Evolutionary conservation across 2,888 invertebrate genomes (phyloP).

Genomic region (Acrobasis repandana): DNA sequence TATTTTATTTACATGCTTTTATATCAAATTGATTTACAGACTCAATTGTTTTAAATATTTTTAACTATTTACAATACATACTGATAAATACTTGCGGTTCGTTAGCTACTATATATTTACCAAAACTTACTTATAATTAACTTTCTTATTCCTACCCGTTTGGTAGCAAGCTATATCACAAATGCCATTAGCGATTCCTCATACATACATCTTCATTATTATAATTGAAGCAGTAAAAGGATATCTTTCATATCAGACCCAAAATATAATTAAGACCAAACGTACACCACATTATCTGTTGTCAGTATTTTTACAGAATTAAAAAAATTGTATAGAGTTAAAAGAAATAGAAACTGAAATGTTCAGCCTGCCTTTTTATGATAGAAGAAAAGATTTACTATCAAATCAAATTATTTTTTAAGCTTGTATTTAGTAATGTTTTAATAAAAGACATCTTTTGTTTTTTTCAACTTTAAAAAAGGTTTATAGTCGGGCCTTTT

Average conservation of each 20-base stretch:
- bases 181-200: slow-evolving; percentile 39
- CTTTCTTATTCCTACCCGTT: slow-evolving; percentile 22
- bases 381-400: too few relatives aligned
- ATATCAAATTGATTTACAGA: too few relatives aligned
- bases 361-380: too few relatives aligned
- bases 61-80: slow-evolving; percentile 8
- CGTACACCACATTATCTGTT: too few relatives aligned
- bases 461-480: background rate
- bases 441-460: background rate
- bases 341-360: too few relatives aligned
- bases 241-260: background rate
- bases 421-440: background rate
- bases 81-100: background rate
- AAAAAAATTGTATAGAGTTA: too few relatives aligned
- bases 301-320: too few relatives aligned
- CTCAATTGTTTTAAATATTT: background rate
- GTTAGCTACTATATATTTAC: background rate
- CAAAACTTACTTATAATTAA: slow-evolving; percentile 2
- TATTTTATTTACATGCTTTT: too few relatives aligned
- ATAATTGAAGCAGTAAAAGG: slow-evolving; percentile 11
- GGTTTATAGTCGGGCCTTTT: background rate
- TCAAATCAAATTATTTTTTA: background rate
- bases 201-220: background rate
- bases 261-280: background rate
- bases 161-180: slow-evolving; percentile 60